Evolutionary conservation across 2,888 invertebrate genomes (phyloP).

Genomic region (Sarcophaga carnaria): DNA sequence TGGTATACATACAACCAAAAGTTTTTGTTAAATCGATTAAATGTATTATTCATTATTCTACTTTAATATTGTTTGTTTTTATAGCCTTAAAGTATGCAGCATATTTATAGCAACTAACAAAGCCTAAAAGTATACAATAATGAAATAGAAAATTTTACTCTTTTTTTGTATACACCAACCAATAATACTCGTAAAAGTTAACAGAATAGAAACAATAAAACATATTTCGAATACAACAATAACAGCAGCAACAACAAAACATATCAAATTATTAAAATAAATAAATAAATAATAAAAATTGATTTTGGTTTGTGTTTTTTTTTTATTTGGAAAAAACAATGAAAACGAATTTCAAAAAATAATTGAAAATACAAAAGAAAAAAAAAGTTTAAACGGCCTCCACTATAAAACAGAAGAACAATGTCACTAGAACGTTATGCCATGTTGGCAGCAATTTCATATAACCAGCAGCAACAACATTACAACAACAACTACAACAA

Average conservation of each 20-base stretch:
- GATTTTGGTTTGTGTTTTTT: background rate
- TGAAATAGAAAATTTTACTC: background rate
- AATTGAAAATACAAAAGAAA: slow-evolving; percentile 16
- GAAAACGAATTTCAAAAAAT: slow-evolving; percentile 10
- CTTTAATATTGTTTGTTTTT: background rate
- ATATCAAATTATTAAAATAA: slow-evolving; percentile 38
- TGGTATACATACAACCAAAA: background rate
- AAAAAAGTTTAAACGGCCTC: slow-evolving; percentile 13
- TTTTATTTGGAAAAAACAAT: slow-evolving; percentile 9
- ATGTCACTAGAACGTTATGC: slow-evolving; percentile 88
- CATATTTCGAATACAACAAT: background rate
- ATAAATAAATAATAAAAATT: slow-evolving; percentile 17
- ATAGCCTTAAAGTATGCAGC: slow-evolving; percentile 52
- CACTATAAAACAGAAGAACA: slow-evolving; percentile 58
- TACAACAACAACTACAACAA: slow-evolving; percentile 69
- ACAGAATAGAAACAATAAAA: background rate
- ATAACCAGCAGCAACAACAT: slow-evolving; percentile 75
- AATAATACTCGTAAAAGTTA: slow-evolving; percentile 4
- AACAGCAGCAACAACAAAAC: slow-evolving; percentile 19
- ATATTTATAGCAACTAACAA: slow-evolving; percentile 7
- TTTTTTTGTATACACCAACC: too few relatives aligned
- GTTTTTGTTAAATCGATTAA: background rate
- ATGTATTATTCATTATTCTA: background rate
- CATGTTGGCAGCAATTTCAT: slow-evolving; percentile 80
- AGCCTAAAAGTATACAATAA: slow-evolving; percentile 12